Conservation (phyloP, 2,797 vertebrate species). For the Alfaro cultratus region DNA sequence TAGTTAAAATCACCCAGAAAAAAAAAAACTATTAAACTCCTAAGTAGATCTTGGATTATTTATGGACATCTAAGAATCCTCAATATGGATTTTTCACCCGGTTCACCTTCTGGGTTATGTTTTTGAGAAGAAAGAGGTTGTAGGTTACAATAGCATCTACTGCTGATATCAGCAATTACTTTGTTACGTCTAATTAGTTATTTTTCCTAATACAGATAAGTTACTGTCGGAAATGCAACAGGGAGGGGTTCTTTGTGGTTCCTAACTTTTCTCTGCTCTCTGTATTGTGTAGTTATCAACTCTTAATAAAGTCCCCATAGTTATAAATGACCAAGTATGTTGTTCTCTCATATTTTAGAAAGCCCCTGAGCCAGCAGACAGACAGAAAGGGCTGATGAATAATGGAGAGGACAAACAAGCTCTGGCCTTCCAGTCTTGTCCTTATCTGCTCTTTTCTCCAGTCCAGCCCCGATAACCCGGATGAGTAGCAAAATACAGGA, state of each 20-base stretch:
- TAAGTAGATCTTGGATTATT: no score
- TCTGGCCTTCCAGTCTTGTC: conserved; percentile 65
- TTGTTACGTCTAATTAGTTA: conserved; percentile 43
- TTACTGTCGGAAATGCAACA: conserved; percentile 81
- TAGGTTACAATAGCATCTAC: conserved; percentile 5
- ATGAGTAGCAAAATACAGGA: conserved; percentile 78
- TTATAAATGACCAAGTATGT: conserved; percentile 60
- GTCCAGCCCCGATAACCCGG: conserved; percentile 77
- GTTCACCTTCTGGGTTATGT: conserved; percentile 1
- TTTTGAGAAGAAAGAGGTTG: conserved; percentile 16
- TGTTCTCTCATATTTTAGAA: conserved; percentile 47
- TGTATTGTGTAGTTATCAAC: conserved; percentile 85
- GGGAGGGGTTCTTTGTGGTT: conserved; percentile 84
- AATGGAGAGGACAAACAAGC: conserved; percentile 57
- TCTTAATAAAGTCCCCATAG: conserved; percentile 62
- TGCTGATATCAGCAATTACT: conserved; percentile 46
- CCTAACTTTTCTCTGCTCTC: conserved; percentile 75
- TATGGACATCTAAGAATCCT: not conserved
- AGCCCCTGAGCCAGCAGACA: conserved; percentile 41
- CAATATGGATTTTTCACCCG: conserved; percentile 2
- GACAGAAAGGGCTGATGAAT: conserved; percentile 52
- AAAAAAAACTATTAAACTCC: not conserved
- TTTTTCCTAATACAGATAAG: conserved; percentile 44
- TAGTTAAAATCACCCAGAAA: not conserved
- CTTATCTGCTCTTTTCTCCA: conserved; percentile 76